Evolutionary conservation across 2,888 invertebrate species (phyloP).

Genomic region (Napeogenes inachia): DNA sequence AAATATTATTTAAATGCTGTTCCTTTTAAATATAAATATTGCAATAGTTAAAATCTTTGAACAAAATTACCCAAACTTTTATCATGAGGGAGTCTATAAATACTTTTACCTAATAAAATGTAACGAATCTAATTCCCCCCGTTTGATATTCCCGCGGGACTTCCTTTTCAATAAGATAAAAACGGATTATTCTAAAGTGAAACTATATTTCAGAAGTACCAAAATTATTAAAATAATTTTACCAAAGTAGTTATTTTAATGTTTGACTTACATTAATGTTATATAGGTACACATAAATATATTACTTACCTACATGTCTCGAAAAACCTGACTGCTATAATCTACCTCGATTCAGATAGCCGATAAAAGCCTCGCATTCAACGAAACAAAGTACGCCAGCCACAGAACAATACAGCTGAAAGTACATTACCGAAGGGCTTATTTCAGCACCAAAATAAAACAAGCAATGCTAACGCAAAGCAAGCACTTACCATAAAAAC

Average conservation of each 20-base stretch:
- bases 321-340: not conserved
- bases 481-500: slow-evolving; percentile 61
- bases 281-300: not conserved
- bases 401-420: slow-evolving; percentile 18
- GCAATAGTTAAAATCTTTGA: not conserved
- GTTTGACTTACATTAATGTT: not conserved
- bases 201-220: slow-evolving; percentile 2
- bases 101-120: slow-evolving; percentile 23
- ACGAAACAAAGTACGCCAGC: slow-evolving; percentile 2
- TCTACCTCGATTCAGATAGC: slow-evolving; percentile 2
- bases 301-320: not conserved
- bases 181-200: slow-evolving; percentile 11
- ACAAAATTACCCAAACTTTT: slow-evolving; percentile 2
- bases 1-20: not conserved
- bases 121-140: slow-evolving; percentile 26
- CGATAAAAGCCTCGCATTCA: slow-evolving; percentile 5
- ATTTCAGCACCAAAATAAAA: slow-evolving; percentile 35
- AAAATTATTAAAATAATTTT: not conserved
- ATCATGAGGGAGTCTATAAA: slow-evolving; percentile 25
- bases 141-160: slow-evolving; percentile 25
- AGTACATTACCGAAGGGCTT: slow-evolving; percentile 29
- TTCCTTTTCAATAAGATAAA: slow-evolving; percentile 22
- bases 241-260: not conserved
- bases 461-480: slow-evolving; percentile 42
- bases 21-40: not conserved